Percentiles rank a stretch among this genome's conserved stretches.
phyloP scores from a whole-genome alignment of 2,888 invertebrate genomes.

The Polyploca ridens region DNA sequence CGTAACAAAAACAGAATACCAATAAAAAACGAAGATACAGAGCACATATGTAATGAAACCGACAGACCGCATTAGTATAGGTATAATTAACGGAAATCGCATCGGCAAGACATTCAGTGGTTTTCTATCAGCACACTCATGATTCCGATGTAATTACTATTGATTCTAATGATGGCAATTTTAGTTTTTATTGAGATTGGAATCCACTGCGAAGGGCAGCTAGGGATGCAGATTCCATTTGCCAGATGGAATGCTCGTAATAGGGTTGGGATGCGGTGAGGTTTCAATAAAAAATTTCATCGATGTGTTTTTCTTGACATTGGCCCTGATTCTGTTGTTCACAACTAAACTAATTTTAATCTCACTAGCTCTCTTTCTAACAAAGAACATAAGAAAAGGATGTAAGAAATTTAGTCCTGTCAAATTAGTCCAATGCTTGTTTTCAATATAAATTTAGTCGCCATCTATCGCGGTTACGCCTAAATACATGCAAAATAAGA shows the following conservation, averaged over 20 bases:
- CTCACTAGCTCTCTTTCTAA: too few species aligned
- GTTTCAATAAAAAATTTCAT: too few species aligned
- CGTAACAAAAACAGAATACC: background rate
- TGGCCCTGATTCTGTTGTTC: too few species aligned
- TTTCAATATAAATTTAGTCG: too few species aligned
- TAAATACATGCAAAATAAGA: too few species aligned
- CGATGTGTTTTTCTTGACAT: too few species aligned
- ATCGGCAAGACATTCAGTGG: background rate
- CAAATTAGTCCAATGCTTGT: too few species aligned
- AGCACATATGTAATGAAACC: background rate
- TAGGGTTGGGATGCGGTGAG: background rate
- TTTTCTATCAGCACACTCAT: background rate
- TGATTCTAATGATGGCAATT: background rate
- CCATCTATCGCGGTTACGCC: too few species aligned
- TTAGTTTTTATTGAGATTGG: background rate
- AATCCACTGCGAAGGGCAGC: background rate
- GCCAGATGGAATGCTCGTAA: background rate
- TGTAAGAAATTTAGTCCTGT: too few species aligned
- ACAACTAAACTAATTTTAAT: too few species aligned
- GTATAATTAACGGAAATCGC: background rate
- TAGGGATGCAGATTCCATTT: background rate
- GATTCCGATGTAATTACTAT: background rate
- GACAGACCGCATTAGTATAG: background rate
- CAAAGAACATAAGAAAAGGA: too few species aligned
- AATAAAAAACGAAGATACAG: background rate